A percentile compares a stretch with the other conserved stretches of the same genome.
These are phyloP conservation scores for Lethenteron reissneri DNA, from an alignment of 2,113 vertebrate species.

Conservation along the genomic window DNA sequence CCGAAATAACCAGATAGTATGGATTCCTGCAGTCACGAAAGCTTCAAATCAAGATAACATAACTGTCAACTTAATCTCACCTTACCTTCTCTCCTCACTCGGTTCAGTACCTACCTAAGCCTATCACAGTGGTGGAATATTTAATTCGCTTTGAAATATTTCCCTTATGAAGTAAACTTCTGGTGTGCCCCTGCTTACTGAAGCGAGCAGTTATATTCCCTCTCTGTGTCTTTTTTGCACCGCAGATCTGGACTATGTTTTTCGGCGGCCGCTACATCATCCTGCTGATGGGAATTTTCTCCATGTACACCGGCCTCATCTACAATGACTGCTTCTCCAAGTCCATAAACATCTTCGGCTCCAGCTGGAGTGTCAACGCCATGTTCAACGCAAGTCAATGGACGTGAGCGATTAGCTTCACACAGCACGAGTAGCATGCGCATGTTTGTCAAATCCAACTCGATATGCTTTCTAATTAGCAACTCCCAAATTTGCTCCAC, in stretches of 20 bases:
- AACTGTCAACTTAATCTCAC: too few species aligned
- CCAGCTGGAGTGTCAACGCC: conserved; percentile 50
- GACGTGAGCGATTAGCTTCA: conserved; percentile 27
- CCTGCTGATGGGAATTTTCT: conserved; percentile 84
- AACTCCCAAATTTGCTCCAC: too few species aligned
- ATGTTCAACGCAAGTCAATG: conserved; percentile 34
- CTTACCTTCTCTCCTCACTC: too few species aligned
- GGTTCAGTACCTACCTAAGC: too few species aligned
- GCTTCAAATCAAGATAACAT: too few species aligned
- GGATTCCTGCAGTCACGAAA: too few species aligned
- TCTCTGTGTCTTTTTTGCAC: neutral
- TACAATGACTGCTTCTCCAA: conserved; percentile 99
- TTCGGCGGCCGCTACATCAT: conserved; percentile 85
- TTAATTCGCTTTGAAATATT: too few species aligned
- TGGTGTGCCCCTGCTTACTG: too few species aligned
- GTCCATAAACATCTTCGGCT: conserved; percentile 71
- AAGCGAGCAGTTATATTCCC: neutral
- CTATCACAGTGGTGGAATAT: too few species aligned
- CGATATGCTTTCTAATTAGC: too few species aligned
- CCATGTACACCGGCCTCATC: conserved; percentile 76
- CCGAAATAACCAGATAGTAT: too few species aligned
- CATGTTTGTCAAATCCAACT: neutral
- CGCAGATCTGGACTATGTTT: conserved; percentile 63
- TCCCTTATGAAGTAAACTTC: too few species aligned
- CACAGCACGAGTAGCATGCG: conserved; percentile 12